Percentiles rank a stretch among this genome's conserved stretches.
phyloP scores from a whole-genome alignment of 2,797 vertebrate species.

The Tympanoctomys barrerae region DNA sequence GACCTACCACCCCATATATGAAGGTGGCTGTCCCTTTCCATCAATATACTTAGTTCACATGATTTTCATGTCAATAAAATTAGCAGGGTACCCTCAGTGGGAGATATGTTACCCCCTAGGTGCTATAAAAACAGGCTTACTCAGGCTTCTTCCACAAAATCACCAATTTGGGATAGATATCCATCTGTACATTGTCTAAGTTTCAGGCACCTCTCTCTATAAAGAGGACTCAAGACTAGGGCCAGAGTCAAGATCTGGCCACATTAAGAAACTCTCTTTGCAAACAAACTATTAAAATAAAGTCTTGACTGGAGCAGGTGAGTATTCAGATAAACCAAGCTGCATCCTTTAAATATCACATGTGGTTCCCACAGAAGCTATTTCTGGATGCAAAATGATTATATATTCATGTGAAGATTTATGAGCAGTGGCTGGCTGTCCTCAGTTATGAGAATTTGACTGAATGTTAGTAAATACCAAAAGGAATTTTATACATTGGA shows the following conservation, averaged over 20 bases:
- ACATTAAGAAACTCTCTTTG: background rate
- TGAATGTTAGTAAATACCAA: background rate
- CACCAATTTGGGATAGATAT: background rate
- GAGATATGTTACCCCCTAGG: background rate
- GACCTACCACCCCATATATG: background rate
- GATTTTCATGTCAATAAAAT: background rate
- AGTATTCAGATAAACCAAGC: background rate
- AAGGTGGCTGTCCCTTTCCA: background rate
- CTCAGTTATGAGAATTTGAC: background rate
- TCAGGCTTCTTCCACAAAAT: background rate
- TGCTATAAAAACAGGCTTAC: background rate
- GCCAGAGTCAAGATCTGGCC: background rate
- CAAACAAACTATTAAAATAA: background rate
- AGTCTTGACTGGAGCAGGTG: background rate
- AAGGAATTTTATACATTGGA: background rate
- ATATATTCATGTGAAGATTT: background rate
- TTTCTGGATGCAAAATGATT: background rate
- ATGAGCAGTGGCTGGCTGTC: background rate
- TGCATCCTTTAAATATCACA: background rate
- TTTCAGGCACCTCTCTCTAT: background rate
- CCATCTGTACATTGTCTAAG: background rate
- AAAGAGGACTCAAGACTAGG: background rate
- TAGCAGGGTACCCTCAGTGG: background rate
- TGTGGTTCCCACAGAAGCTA: background rate
- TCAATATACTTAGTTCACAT: background rate